Conservation (phyloP, 2,113 vertebrate genomes). For the Nothobranchius kuhntae region DNA sequence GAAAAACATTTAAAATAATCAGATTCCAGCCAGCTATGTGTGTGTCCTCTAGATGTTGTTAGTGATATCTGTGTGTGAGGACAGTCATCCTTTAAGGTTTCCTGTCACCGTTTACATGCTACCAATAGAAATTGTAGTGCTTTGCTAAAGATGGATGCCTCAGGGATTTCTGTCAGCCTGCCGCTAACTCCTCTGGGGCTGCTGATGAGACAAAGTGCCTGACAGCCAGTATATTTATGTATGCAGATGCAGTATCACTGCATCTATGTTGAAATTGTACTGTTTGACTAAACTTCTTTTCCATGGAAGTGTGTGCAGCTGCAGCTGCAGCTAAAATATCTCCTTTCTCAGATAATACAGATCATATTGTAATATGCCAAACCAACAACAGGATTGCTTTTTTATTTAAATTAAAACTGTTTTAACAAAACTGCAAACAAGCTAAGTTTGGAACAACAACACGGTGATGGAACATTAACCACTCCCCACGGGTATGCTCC, state of each 20-base stretch:
- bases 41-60: constrained; percentile 81
- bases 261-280: constrained; percentile 55
- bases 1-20: constrained; percentile 73
- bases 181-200: constrained; percentile 61
- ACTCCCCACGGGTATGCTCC: no score
- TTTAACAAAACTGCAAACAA: no score
- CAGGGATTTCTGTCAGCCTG: constrained; percentile 71
- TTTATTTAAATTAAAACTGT: no score
- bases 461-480: no score
- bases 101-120: constrained; percentile 68
- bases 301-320: constrained; percentile 8
- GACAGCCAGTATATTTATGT: constrained; percentile 63
- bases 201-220: constrained; percentile 64
- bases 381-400: neutral
- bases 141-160: constrained; percentile 74
- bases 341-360: constrained; percentile 6
- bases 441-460: no score
- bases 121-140: constrained; percentile 69
- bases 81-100: constrained; percentile 77
- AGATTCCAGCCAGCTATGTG: constrained; percentile 66
- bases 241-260: neutral
- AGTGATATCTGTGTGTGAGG: constrained; percentile 59
- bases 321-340: constrained; percentile 3
- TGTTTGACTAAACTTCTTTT: constrained; percentile 19
- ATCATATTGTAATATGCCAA: neutral